Base-by-base conservation (phyloP, 2,797 vertebrate species). In the Rhinophrynus dorsalis region DNA sequence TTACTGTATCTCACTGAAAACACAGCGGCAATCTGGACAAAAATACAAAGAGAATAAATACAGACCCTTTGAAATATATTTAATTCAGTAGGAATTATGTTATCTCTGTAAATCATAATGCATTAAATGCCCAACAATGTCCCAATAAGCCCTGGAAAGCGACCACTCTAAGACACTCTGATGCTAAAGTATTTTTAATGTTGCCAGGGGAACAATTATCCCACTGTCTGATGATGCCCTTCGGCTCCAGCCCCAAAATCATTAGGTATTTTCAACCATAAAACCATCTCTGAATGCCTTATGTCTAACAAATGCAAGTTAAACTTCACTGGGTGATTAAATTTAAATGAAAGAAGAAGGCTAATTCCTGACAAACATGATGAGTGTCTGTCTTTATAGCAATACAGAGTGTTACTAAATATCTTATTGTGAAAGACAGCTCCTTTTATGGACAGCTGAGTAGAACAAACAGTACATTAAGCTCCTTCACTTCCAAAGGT, bases 241-340 rank as follows among this genome's bases (percentile, higher is more conserved):
- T 82, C 75, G 85, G 82, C 82, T 87, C 84, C 83, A 82, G 51
- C 76, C 76, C 76, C 75, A 75, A 82, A 81, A 81, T 80, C 76
- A 69, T 84, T 81, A 74, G 38, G 21, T 61, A 30, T 72, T 73
- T 73, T 77, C 59, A 75, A 48, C 50, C 58, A 69, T 80, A 82
- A 82, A 82, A 42, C 54, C 48, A 23, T 80, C 74, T 79, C 50
- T 71, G 52, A 80, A 76, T 80, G 79, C 48, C 33, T 78, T 32
- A 56, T 79, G 52, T 74, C 76, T 79, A 76, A 78, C 61, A 85
- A 83, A 84, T 74, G 79, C 66, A 77, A 85, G 75, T 80, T 78
- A 80, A 85, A 81, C 77, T 81, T 80, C 65, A 67, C 30, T 76
- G 74, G 71, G 68, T 79, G 38, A 84, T 85, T 85, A 79, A 76